Evolutionary conservation across 2,888 invertebrate genomes (phyloP).

Genomic region (Eupithecia insigniata): DNA sequence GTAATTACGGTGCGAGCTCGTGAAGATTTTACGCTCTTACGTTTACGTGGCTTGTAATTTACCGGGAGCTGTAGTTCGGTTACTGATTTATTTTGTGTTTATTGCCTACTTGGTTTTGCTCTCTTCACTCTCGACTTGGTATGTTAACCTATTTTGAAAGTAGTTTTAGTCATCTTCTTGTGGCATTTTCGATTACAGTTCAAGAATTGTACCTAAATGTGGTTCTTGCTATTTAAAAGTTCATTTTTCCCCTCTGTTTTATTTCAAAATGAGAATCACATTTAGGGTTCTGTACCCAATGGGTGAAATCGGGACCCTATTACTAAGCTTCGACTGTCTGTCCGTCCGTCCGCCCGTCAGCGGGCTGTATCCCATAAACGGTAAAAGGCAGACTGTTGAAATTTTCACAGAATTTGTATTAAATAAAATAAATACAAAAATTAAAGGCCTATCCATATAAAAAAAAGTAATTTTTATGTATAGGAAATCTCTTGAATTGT

Average conservation of each 20-base stretch:
- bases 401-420: too few relatives aligned
- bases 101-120: not conserved
- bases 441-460: too few relatives aligned
- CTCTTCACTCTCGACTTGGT: not conserved
- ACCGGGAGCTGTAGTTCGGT: conserved; percentile 44
- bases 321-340: too few relatives aligned
- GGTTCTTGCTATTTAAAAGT: not conserved
- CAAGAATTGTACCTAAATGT: not conserved
- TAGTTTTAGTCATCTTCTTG: not conserved
- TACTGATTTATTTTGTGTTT: conserved; percentile 32
- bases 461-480: too few relatives aligned
- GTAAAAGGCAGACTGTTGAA: too few relatives aligned
- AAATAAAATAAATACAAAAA: too few relatives aligned
- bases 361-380: too few relatives aligned
- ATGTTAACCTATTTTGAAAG: not conserved
- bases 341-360: too few relatives aligned
- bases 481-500: too few relatives aligned
- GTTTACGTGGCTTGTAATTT: conserved; percentile 63
- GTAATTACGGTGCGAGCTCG: conserved; percentile 76
- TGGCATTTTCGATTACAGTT: not conserved
- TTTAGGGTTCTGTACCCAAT: too few relatives aligned
- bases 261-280: not conserved
- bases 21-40: conserved; percentile 78
- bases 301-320: too few relatives aligned
- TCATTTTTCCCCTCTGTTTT: not conserved